Evolutionary conservation across 2,797 vertebrate genomes (phyloP).

Genomic region (Nasua narica): DNA sequence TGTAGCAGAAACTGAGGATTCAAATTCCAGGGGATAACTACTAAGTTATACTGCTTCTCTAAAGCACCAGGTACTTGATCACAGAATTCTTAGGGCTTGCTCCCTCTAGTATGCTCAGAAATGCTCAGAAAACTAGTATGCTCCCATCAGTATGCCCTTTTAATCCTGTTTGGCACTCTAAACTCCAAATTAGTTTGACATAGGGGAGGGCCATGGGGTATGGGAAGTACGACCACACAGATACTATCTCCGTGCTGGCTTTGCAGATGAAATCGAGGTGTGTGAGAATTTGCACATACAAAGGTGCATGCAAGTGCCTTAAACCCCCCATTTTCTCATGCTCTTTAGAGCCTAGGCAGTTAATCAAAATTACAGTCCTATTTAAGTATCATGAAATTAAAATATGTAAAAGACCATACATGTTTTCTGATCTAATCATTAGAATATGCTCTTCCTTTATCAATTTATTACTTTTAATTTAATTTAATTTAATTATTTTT

Average conservation of each 20-base stretch:
- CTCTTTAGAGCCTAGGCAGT: neutral
- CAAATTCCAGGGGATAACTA: neutral
- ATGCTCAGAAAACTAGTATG: neutral
- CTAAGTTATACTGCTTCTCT: neutral
- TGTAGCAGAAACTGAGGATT: neutral
- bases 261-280: neutral
- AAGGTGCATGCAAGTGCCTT: neutral
- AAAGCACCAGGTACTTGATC: neutral
- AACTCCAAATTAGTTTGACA: neutral
- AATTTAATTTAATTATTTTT: too few species aligned
- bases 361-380: constrained; percentile 26
- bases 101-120: neutral
- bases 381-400: constrained; percentile 5
- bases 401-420: neutral
- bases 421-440: neutral
- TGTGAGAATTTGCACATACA: neutral
- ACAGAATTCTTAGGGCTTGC: neutral
- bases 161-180: neutral
- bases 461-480: neutral
- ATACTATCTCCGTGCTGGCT: neutral
- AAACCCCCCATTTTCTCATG: neutral
- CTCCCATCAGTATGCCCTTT: neutral
- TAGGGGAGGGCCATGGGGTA: neutral
- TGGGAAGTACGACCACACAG: neutral
- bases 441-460: neutral